phyloP scores from a whole-genome alignment of 2,888 invertebrate genomes.

The Stenoptilia bipunctidactyla region DNA sequence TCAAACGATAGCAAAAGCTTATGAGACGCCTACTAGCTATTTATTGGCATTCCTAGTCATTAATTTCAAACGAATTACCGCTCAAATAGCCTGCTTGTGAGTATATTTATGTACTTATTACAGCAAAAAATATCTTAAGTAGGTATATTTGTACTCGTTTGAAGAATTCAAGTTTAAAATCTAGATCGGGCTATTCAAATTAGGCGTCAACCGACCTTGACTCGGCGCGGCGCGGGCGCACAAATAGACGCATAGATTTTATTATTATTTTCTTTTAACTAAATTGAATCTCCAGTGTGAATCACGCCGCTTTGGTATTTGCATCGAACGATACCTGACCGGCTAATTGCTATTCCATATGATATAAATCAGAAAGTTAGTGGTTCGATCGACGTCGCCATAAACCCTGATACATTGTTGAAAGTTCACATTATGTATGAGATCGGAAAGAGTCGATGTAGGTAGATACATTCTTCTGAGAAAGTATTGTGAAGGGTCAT shows the following conservation, averaged over 20 bases:
- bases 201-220: slow-evolving; percentile 1
- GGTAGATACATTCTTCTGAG: neutral
- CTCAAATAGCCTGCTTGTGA: no score
- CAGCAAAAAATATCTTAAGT: no score
- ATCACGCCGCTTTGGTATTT: slow-evolving; percentile 1
- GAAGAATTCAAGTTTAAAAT: neutral
- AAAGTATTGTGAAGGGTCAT: neutral
- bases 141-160: neutral
- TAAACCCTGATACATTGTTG: neutral
- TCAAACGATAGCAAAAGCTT: no score
- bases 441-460: neutral
- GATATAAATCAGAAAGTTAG: slow-evolving; percentile 45
- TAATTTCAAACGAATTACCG: no score
- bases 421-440: neutral
- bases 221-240: neutral
- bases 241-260: neutral
- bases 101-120: no score
- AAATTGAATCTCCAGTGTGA: neutral
- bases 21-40: no score
- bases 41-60: no score
- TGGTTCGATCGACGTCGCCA: slow-evolving; percentile 4
- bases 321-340: neutral
- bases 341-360: slow-evolving; percentile 45
- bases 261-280: neutral
- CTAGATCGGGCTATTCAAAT: neutral